A percentile compares a stretch with the other conserved stretches of the same genome.
phyloP scores from a whole-genome alignment of 2,888 invertebrate genomes.

The Tetragonisca angustula region DNA sequence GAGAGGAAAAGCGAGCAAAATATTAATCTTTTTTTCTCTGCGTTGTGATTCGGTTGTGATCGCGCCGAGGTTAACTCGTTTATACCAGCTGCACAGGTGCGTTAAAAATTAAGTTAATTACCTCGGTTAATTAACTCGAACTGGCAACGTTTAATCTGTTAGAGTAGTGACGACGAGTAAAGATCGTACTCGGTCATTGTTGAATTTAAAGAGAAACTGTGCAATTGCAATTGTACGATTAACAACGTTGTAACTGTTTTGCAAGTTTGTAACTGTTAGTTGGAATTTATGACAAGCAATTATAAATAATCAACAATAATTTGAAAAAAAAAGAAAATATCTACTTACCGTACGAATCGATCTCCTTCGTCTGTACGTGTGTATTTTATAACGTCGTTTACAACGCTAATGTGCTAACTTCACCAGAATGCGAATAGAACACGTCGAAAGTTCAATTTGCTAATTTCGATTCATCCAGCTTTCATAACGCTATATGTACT shows the following conservation, averaged over 20 bases:
- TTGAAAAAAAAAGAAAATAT: not conserved
- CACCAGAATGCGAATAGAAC: no score
- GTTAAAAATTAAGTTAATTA: not conserved
- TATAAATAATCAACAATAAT: not conserved
- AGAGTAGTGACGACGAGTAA: not conserved
- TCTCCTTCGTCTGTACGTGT: no score
- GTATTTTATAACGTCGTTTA: no score
- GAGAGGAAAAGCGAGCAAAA: not conserved
- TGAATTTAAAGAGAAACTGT: not conserved
- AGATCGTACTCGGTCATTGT: not conserved
- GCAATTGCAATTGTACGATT: no score
- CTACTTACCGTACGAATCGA: not conserved
- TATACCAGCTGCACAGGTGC: no score
- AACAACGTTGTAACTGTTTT: no score
- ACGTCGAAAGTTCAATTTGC: no score
- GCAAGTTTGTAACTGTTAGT: not conserved
- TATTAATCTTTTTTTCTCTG: not conserved
- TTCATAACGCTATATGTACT: no score
- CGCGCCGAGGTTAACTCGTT: not conserved
- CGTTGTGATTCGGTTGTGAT: constrained; percentile 20
- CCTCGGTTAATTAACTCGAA: no score
- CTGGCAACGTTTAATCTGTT: not conserved
- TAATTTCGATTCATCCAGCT: no score
- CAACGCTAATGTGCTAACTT: no score
- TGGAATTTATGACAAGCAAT: no score